Conservation (phyloP, 2,113 vertebrate genomes). For the Reinhardtius hippoglossoides region DNA sequence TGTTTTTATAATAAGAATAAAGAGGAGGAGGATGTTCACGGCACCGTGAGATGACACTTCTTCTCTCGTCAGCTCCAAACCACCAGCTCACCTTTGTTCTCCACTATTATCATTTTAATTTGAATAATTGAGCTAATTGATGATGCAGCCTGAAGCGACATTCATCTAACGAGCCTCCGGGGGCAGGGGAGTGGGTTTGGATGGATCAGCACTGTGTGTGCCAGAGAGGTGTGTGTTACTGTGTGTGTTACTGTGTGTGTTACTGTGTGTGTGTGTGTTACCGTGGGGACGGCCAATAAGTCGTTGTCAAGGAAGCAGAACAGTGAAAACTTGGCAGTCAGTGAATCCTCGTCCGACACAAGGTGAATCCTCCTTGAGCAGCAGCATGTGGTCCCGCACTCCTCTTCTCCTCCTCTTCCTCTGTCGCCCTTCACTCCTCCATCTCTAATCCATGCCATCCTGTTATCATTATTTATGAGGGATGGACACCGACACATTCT, state of each 20-base stretch:
- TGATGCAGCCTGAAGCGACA: slow-evolving; percentile 13
- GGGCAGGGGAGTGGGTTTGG: slow-evolving; percentile 1
- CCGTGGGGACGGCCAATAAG: background rate
- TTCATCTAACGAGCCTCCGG: slow-evolving; percentile 23
- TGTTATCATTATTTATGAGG: slow-evolving; percentile 18
- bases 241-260: too few relatives aligned
- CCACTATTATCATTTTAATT: background rate
- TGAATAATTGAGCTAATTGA: slow-evolving; percentile 25
- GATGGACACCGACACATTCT: background rate
- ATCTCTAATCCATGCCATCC: background rate
- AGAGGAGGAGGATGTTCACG: background rate
- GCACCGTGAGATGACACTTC: too few relatives aligned
- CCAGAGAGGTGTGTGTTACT: slow-evolving; percentile 10
- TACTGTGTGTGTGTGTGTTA: too few relatives aligned
- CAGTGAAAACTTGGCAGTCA: too few relatives aligned
- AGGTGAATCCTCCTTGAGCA: too few relatives aligned
- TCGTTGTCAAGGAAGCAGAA: slow-evolving; percentile 20
- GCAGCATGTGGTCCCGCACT: background rate
- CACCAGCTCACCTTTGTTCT: background rate
- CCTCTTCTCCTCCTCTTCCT: background rate
- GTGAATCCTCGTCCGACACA: too few relatives aligned
- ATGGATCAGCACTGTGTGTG: slow-evolving; percentile 34
- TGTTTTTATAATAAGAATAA: too few relatives aligned
- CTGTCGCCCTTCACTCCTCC: background rate
- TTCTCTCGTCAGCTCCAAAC: too few relatives aligned